Conservation (phyloP, 2,113 vertebrate genomes). For the Thalassoma bifasciatum region DNA sequence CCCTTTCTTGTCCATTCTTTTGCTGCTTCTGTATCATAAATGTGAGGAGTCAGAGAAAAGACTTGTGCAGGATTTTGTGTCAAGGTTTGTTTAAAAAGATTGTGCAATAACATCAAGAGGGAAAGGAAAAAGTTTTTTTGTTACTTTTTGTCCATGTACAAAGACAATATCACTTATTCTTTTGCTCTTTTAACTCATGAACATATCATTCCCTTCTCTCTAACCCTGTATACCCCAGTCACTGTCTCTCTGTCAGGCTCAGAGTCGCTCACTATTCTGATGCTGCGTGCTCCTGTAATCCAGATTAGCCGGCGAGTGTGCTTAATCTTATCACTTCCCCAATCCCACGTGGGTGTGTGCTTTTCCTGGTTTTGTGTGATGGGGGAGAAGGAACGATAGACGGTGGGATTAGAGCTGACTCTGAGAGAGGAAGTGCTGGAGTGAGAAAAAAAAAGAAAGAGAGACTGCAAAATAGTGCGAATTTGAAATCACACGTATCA, state of each 20-base stretch:
- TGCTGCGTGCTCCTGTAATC: constrained; percentile 80
- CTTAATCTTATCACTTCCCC: constrained; percentile 84
- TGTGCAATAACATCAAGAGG: background rate
- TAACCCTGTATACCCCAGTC: constrained; percentile 15
- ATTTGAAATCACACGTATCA: constrained; percentile 64
- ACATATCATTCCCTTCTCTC: constrained; percentile 18
- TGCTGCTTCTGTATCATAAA: constrained; percentile 26
- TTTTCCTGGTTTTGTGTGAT: constrained; percentile 77
- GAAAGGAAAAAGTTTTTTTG: constrained; percentile 34
- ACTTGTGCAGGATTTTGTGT: constrained; percentile 37
- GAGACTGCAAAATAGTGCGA: constrained; percentile 46
- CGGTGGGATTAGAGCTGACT: constrained; percentile 64
- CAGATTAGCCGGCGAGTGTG: constrained; percentile 83
- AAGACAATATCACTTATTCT: constrained; percentile 62
- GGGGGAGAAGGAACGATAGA: constrained; percentile 53
- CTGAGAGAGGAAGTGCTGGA: constrained; percentile 23
- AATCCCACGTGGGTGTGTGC: constrained; percentile 78
- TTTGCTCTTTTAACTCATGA: constrained; percentile 16
- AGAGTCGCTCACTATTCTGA: constrained; percentile 71
- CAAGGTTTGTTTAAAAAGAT: constrained; percentile 26
- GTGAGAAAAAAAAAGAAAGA: constrained; percentile 12
- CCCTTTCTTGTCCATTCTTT: constrained; percentile 12
- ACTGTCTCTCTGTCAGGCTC: constrained; percentile 50
- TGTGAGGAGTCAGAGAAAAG: constrained; percentile 37
- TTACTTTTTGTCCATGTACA: constrained; percentile 61